A percentile compares a stretch with the other conserved stretches of the same genome.
Evolutionary conservation across 2,113 vertebrate species (phyloP).

Genomic region (Mus pahari): DNA sequence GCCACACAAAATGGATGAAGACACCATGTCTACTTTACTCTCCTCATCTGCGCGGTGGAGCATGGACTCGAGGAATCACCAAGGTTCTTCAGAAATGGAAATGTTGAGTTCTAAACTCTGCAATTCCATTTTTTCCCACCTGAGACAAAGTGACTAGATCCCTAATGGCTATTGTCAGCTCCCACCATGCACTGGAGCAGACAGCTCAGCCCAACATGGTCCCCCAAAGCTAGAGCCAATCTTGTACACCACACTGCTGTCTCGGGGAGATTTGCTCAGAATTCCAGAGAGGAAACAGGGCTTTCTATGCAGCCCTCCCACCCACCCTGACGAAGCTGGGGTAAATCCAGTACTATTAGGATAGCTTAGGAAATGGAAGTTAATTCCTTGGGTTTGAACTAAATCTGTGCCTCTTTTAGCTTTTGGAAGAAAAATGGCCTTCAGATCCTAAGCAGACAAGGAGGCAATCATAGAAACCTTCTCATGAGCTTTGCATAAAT

Average conservation of each 20-base stretch:
- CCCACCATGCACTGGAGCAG: rapidly evolving
- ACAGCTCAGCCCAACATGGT: background rate
- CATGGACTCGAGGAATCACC: no score
- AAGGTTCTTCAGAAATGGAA: background rate
- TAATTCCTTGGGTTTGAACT: background rate
- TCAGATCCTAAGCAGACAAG: background rate
- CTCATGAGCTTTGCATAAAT: background rate
- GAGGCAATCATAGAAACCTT: background rate
- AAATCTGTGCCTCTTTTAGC: background rate
- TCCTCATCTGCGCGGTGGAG: background rate
- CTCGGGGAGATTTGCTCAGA: background rate
- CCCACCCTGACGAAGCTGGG: background rate
- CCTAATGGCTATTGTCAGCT: background rate
- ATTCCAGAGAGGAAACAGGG: background rate
- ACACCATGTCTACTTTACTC: background rate
- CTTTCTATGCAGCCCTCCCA: rapidly evolving
- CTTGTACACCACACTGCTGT: no score
- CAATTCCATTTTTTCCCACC: background rate
- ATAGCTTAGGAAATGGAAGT: background rate
- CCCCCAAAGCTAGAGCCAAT: background rate
- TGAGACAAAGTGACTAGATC: background rate
- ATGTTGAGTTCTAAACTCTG: background rate
- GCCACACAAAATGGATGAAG: background rate
- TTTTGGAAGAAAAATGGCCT: background rate
- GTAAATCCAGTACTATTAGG: rapidly evolving